Evolutionary conservation across 92 coral and sea anemone species (phyloP).

Genomic region (Phenganax subtilis): DNA sequence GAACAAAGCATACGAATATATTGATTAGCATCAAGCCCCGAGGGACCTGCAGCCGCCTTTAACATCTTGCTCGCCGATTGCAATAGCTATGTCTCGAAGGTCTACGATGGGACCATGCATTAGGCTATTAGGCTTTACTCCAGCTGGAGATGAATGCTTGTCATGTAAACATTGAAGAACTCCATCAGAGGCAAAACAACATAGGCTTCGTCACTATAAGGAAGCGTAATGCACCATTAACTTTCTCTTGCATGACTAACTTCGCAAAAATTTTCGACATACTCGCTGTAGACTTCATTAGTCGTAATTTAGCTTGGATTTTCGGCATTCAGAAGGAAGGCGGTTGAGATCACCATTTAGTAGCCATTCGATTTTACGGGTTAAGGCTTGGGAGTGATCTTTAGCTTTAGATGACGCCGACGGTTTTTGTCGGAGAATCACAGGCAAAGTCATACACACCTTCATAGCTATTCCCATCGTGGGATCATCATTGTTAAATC

Average conservation of each 20-base stretch:
- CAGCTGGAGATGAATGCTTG: background rate
- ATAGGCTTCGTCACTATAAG: background rate
- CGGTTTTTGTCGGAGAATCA: background rate
- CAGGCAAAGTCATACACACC: background rate
- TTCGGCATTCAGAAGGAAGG: background rate
- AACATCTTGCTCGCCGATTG: background rate
- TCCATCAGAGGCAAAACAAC: slow-evolving; percentile 20
- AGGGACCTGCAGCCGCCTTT: slow-evolving; percentile 9
- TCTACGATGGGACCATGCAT: background rate
- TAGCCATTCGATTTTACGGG: slow-evolving; percentile 4
- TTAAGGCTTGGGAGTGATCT: background rate
- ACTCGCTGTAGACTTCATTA: background rate
- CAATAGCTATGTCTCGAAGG: background rate
- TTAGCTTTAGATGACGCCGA: background rate
- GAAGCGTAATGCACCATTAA: background rate
- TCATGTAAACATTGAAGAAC: background rate
- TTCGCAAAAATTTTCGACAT: background rate
- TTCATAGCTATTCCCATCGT: background rate
- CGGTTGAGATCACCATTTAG: background rate
- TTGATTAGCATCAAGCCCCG: slow-evolving; percentile 17
- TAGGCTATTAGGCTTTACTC: background rate
- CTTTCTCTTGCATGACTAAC: background rate
- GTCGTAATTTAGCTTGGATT: background rate
- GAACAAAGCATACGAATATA: slow-evolving; percentile 17
- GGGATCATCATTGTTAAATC: slow-evolving; percentile 7